These are phyloP conservation scores for Microctonus aethiopoides DNA, from an alignment of 2,888 invertebrate species.

Conservation along the genomic window DNA sequence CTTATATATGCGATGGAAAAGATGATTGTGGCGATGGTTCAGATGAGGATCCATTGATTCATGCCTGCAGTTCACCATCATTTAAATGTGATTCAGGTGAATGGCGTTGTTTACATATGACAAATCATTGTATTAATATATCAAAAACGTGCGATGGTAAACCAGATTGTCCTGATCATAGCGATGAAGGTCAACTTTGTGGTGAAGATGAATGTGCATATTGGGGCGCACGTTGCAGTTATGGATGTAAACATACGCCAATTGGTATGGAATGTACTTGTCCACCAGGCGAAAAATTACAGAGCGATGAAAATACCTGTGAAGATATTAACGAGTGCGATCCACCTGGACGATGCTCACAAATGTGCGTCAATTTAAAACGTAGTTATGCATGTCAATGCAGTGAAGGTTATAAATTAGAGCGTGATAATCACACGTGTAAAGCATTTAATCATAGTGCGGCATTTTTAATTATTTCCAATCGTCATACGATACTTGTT, in stretches of 20 bases:
- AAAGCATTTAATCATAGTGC: slow-evolving; percentile 91
- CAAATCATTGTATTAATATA: slow-evolving; percentile 83
- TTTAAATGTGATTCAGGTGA: slow-evolving; percentile 81
- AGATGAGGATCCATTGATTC: slow-evolving; percentile 82
- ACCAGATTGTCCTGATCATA: slow-evolving; percentile 91
- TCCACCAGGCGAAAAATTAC: slow-evolving; percentile 86
- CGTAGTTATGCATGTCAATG: slow-evolving; percentile 91
- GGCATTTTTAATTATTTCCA: slow-evolving; percentile 95
- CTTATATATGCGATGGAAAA: slow-evolving; percentile 93
- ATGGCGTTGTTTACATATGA: slow-evolving; percentile 89
- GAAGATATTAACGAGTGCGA: slow-evolving; percentile 89
- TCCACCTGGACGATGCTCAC: slow-evolving; percentile 91
- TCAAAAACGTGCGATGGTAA: slow-evolving; percentile 90
- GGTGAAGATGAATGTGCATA: slow-evolving; percentile 82
- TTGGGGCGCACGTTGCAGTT: slow-evolving; percentile 82
- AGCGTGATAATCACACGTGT: slow-evolving; percentile 85
- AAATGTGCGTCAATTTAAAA: slow-evolving; percentile 90
- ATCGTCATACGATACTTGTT: slow-evolving; percentile 90
- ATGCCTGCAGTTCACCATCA: slow-evolving; percentile 83
- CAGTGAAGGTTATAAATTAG: slow-evolving; percentile 83
- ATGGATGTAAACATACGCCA: slow-evolving; percentile 88
- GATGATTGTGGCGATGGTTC: slow-evolving; percentile 93
- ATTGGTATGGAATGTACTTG: slow-evolving; percentile 90
- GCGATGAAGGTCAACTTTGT: slow-evolving; percentile 93
- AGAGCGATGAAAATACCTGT: slow-evolving; percentile 76